Evolutionary conservation across 2,113 vertebrate genomes (phyloP).

Genomic region (Phylloscopus whistleri): DNA sequence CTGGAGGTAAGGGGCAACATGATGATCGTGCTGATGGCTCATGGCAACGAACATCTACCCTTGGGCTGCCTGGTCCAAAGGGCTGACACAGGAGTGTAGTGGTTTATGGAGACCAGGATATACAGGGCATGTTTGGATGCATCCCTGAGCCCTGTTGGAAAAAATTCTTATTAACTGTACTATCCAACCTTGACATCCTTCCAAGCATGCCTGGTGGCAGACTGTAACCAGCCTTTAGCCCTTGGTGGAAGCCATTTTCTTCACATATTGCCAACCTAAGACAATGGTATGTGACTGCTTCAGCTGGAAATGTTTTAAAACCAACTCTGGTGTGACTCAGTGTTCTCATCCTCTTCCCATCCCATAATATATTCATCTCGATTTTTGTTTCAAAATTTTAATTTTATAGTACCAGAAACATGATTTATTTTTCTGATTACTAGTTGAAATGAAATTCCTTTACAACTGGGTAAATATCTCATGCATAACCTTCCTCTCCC

Average conservation of each 20-base stretch:
- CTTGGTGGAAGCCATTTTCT: not conserved
- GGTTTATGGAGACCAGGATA: not conserved
- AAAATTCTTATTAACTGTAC: not conserved
- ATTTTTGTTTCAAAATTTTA: slow-evolving; percentile 7
- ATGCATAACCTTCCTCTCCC: not conserved
- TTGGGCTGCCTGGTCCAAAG: not conserved
- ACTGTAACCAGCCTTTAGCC: not conserved
- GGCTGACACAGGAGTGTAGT: not conserved
- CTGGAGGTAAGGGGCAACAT: fast-evolving
- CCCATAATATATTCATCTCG: not conserved
- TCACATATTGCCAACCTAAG: not conserved
- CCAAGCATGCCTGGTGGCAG: not conserved
- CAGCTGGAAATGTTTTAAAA: slow-evolving; percentile 34
- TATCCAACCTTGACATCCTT: not conserved
- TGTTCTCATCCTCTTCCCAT: not conserved
- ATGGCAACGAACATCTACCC: not conserved
- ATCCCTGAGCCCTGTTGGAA: not conserved
- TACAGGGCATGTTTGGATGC: fast-evolving
- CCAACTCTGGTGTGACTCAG: not conserved
- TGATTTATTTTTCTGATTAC: slow-evolving; percentile 28
- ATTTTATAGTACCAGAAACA: slow-evolving; percentile 21
- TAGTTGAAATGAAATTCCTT: slow-evolving; percentile 15
- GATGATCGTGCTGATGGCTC: not conserved
- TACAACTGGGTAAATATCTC: not conserved
- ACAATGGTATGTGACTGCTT: not conserved